Conservation (phyloP, 2,113 vertebrate genomes). For the Cyprinodon tularosa region DNA sequence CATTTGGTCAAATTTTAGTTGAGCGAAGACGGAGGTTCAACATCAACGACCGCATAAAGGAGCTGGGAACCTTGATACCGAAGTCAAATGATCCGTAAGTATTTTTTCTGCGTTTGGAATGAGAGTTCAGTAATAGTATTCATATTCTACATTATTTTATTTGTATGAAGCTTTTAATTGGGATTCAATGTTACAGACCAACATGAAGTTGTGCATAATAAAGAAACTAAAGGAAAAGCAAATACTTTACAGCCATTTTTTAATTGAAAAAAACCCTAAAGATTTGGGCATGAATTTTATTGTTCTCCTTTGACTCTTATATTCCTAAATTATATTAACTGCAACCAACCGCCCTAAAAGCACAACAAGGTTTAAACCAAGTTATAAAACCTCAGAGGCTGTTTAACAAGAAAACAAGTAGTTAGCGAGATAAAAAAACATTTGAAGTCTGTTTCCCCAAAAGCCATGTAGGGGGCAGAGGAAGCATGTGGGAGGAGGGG, state of each 20-base stretch:
- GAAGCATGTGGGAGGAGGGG: not conserved
- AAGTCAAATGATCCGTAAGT: conserved; percentile 94
- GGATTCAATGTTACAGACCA: not conserved
- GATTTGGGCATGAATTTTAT: too few species aligned
- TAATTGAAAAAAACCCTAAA: too few species aligned
- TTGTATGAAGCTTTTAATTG: not conserved
- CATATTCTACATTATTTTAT: not conserved
- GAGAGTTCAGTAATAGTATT: too few species aligned
- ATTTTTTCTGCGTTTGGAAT: not conserved
- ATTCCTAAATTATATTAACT: not conserved
- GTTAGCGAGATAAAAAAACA: not conserved
- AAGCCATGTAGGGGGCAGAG: not conserved
- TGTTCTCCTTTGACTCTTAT: too few species aligned
- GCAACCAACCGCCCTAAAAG: not conserved
- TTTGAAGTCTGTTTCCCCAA: not conserved
- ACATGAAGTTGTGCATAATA: too few species aligned
- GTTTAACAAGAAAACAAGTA: not conserved
- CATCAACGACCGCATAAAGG: conserved; percentile 95
- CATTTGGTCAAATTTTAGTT: conserved; percentile 70
- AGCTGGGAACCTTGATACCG: conserved; percentile 89
- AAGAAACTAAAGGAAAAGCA: too few species aligned
- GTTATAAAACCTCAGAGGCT: too few species aligned
- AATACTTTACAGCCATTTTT: too few species aligned
- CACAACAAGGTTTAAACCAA: not conserved
- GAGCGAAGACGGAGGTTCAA: conserved; percentile 92